Evolutionary conservation across 2,797 vertebrate species (phyloP).

Genomic region (Intellagama lesueurii): DNA sequence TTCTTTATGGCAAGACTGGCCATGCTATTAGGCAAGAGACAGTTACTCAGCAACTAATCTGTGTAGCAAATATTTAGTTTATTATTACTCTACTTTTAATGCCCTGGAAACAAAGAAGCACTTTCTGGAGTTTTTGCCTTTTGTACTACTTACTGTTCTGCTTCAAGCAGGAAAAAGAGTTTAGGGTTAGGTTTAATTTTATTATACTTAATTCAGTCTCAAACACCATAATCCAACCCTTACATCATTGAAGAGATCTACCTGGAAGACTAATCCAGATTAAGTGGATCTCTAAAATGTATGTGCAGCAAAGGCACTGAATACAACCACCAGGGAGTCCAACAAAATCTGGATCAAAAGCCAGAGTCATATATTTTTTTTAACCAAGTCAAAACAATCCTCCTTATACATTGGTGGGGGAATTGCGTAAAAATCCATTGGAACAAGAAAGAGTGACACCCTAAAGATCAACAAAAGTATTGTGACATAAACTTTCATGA

Average conservation of each 20-base stretch:
- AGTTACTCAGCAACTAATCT: neutral
- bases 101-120: neutral
- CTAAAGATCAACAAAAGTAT: neutral
- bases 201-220: constrained; percentile 12
- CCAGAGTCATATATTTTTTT: too few species aligned
- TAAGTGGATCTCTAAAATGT: neutral
- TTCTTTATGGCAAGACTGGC: neutral
- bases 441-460: neutral
- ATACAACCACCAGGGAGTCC: neutral
- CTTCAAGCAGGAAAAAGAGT: neutral
- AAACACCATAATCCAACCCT: neutral
- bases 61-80: neutral
- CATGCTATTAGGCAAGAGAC: neutral
- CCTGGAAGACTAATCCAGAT: neutral
- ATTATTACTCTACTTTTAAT: neutral
- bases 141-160: neutral
- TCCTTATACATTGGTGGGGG: neutral
- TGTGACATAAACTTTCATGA: neutral
- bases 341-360: neutral
- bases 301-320: neutral
- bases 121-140: neutral
- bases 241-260: constrained; percentile 20
- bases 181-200: neutral
- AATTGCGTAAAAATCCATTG: neutral
- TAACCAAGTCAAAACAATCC: neutral